Evolutionary conservation across 2,888 invertebrate genomes (phyloP), one percentile per base, ranked within the genome.

Genomic region (Thereva unica): DNA sequence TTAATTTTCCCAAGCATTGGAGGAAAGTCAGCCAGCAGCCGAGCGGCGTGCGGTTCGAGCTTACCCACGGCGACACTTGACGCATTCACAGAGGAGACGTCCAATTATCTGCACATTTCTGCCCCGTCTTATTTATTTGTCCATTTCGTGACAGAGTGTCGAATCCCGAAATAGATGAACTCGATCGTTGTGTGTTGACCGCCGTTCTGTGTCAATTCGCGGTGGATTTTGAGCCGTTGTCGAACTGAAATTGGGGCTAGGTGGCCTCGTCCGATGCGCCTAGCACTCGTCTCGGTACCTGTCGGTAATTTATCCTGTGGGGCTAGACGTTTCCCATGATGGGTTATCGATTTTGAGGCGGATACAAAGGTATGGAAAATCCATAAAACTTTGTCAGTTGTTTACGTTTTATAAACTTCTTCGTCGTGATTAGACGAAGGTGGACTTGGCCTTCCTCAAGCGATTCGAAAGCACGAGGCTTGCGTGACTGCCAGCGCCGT

Each of bases 381-480:
- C 57, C 47, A 66, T 59, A 59, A 35, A 44, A 45, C 34, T 50
- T 38, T 6, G 47, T 56, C 35, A 47, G 40, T 38, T 66, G 57
- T 66, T 59, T 61, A 67, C 42, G 50, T 61, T 61, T 45, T 42
- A 38, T 42, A 42, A 50, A 50, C 38, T 49, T 50, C 59, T 67
- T 66, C 53, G 49, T 63, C 42, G 49, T 56, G 49, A 23, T 23
- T 23, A 23, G 23, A n/a, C n/a, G 55, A 35, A 12, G 8, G 49
- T 66, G 56, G 50, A 50, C 55, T 66, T 49, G 64, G 64, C 64
- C 64, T 64, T 64, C 64, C 64, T 42, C 64, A 64, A 64, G 38
- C 9, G 50, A 12, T 53, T 7, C n/a, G 52, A 50, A 50, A 23
- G 23, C 23, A 23, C 45, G 34, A n/a, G 64, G 52, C 40, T 64